phyloP scores from a whole-genome alignment of 1,140 invertebrate genomes.

The Dysdera silvatica region DNA sequence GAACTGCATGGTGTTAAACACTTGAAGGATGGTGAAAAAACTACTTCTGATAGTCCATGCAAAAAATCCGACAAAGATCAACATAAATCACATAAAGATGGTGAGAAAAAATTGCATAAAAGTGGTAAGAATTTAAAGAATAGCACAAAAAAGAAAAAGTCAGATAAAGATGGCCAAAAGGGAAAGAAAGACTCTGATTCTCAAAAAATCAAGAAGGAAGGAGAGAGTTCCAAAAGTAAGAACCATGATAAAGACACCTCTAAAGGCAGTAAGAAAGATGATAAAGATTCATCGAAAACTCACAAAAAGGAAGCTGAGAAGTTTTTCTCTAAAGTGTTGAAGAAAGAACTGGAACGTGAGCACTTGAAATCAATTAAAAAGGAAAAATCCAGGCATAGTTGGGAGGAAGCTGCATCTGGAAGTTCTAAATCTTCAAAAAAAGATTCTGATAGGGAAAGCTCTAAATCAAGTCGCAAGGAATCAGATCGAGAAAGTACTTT shows the following conservation, averaged over 20 bases:
- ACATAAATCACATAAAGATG: too few species aligned
- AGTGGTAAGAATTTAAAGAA: background rate
- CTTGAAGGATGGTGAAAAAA: background rate
- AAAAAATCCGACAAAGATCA: too few species aligned
- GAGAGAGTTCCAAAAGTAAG: slow-evolving; percentile 9
- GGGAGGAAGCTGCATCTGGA: slow-evolving; percentile 15
- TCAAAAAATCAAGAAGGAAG: slow-evolving; percentile 21
- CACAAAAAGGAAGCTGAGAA: slow-evolving; percentile 22
- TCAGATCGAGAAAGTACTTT: background rate
- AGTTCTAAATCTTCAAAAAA: slow-evolving; percentile 28
- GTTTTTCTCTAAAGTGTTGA: slow-evolving; percentile 21
- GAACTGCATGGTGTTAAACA: background rate
- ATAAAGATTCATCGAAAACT: too few species aligned
- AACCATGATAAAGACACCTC: slow-evolving; percentile 7
- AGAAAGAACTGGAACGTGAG: slow-evolving; percentile 5
- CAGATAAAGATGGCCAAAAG: slow-evolving; percentile 13
- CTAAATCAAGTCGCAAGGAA: slow-evolving; percentile 22
- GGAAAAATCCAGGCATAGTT: slow-evolving; percentile 13
- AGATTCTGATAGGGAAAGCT: slow-evolving; percentile 20
- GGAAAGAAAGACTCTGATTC: slow-evolving; percentile 16
- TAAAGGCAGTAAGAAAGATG: slow-evolving; percentile 6
- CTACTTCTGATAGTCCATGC: too few species aligned
- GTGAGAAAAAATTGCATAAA: too few species aligned
- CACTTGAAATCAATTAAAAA: slow-evolving; percentile 7
- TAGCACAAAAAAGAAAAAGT: background rate